Base-by-base conservation (phyloP, 2,888 invertebrate species). In the Drosophila koepferae region DNA sequence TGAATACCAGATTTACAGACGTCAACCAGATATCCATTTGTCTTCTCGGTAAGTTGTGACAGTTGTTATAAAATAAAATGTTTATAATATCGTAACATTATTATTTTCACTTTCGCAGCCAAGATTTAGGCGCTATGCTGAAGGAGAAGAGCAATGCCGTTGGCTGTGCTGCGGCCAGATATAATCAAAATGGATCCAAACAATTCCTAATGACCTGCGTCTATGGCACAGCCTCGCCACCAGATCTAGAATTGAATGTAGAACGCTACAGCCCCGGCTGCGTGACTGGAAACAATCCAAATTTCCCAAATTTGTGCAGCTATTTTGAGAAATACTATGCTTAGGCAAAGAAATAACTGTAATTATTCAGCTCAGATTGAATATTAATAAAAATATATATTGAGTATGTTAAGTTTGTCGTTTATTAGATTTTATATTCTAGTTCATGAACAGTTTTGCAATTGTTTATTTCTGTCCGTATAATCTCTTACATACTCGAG, bases 401-500 rank as follows among this genome's bases (percentile, higher is more conserved):
- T 20, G 16, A 63, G 71, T 67, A 55, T 73, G 58, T 79, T 84
- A 84, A 81, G 61, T 86, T 85, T 72, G 67, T 75, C 58, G 77
- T 88, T 85, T 85, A 86, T 85, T 88, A 81, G 69, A 79, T 77
- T 86, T 83, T 71, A 86, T 81, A 70, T 56, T 81, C 86, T 83
- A 88, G 74, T 79, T 86, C 53, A 77, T 82, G 85, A 86, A 86
- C 84, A 81, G 67, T 72, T 77, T 79, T 64, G 73, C 73, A 73
- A 60, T 78, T 66, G 58, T 72, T 55, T 62, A 49, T 65, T 60
- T 44, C 44, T 63, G 6, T 61, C 16, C 63, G 40, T 55, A 66
- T 56, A 60, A 67, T 68, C 34, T 38, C 16, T 48, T 41, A 72
- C 72, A 5, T 20, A 43, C 10, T 36, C 31, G 31, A 78, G 74